A percentile compares a stretch with the other conserved stretches of the same genome.
Evolutionary conservation across 2,797 vertebrate genomes (phyloP).

Genomic region (Mormyrops boulengeri): DNA sequence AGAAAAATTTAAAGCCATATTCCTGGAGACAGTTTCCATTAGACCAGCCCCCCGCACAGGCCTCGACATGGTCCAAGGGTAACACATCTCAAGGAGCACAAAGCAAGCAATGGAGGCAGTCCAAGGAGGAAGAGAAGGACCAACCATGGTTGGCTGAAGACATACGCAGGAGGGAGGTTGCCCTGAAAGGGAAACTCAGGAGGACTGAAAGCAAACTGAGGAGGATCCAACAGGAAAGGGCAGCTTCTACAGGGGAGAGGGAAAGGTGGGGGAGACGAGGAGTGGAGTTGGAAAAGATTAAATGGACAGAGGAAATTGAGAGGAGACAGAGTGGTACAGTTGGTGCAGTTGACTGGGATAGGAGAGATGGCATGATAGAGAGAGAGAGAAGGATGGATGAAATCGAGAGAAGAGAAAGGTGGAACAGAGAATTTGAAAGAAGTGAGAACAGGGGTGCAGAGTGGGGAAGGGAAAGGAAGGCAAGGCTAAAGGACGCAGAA

Average conservation of each 20-base stretch:
- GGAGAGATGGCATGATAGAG: constrained; percentile 17
- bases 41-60: constrained; percentile 15
- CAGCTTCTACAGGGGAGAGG: constrained; percentile 31
- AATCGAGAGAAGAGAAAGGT: constrained; percentile 25
- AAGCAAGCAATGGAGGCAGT: constrained; percentile 24
- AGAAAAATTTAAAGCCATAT: constrained; percentile 24
- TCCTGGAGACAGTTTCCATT: not conserved
- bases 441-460: not conserved
- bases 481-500: not conserved
- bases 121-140: constrained; percentile 41
- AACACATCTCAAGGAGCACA: constrained; percentile 25
- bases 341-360: constrained; percentile 20
- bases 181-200: constrained; percentile 67
- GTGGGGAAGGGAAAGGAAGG: constrained; percentile 24
- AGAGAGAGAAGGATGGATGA: not conserved
- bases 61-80: constrained; percentile 9
- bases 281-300: constrained; percentile 20
- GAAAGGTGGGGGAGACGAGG: constrained; percentile 33
- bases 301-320: constrained; percentile 6
- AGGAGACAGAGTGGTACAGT: constrained; percentile 18
- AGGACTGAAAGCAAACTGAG: constrained; percentile 58
- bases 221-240: constrained; percentile 55
- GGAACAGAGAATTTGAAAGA: constrained; percentile 21
- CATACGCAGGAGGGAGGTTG: constrained; percentile 62
- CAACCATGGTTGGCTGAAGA: constrained; percentile 47